phyloP scores from a whole-genome alignment of 2,113 vertebrate genomes.

The Boulengeromyrus knoepffleri region DNA sequence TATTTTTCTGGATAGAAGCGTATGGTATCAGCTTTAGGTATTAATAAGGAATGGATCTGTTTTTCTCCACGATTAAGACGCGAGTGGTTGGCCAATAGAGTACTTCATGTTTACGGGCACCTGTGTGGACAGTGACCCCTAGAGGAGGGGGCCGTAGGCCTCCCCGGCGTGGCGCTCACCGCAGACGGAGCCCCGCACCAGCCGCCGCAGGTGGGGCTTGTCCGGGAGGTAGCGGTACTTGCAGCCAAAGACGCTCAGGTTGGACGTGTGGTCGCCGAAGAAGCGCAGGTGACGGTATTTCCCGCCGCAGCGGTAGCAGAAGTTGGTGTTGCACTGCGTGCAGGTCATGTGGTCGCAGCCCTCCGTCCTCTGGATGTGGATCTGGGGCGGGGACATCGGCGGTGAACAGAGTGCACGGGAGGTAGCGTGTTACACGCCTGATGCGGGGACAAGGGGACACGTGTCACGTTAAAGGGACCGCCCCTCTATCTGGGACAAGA shows the following conservation, averaged over 20 bases:
- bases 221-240: constrained; percentile 97
- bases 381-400: constrained; percentile 54
- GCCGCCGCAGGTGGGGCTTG: constrained; percentile 87
- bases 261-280: constrained; percentile 96
- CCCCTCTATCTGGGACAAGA: not conserved
- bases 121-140: not conserved
- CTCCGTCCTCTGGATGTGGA: constrained; percentile 96
- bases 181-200: constrained; percentile 91
- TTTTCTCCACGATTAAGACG: not conserved
- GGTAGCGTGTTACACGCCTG: too few relatives aligned
- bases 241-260: constrained; percentile 99
- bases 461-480: not conserved
- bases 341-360: constrained; percentile 98
- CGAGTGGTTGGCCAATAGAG: not conserved
- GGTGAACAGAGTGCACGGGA: not conserved
- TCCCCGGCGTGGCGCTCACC: constrained; percentile 62
- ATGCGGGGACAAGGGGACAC: not conserved
- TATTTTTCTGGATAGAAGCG: not conserved
- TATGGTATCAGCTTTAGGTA: not conserved
- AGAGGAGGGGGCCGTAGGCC: not conserved
- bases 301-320: constrained; percentile 97
- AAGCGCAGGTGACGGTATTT: constrained; percentile 90
- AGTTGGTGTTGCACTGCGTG: constrained; percentile 95
- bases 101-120: not conserved
- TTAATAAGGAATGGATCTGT: not conserved